phyloP scores from a whole-genome alignment of 2,113 vertebrate species.

The Benitochromis conjunctus region DNA sequence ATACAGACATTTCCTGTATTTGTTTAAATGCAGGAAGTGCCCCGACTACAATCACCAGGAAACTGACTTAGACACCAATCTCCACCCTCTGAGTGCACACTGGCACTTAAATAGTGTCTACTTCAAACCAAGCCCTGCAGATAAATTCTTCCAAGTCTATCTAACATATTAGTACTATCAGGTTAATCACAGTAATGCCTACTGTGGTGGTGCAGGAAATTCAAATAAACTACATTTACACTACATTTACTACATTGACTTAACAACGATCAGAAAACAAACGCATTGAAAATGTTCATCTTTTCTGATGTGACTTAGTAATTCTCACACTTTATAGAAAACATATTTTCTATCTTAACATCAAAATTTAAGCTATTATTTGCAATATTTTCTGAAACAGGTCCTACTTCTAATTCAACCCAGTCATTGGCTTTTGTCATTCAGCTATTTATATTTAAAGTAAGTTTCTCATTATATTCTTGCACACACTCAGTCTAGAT shows the following conservation, averaged over 20 bases:
- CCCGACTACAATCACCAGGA: slow-evolving; percentile 64
- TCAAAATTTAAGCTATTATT: not conserved
- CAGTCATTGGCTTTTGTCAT: not conserved
- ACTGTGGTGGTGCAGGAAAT: not conserved
- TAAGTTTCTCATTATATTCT: not conserved
- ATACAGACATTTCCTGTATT: slow-evolving; percentile 64
- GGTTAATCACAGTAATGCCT: not conserved
- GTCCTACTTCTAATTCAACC: not conserved
- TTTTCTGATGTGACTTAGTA: not conserved
- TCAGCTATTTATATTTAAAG: not conserved
- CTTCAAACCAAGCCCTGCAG: not conserved
- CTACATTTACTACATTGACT: not conserved
- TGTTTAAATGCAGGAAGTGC: slow-evolving; percentile 46
- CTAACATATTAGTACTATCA: not conserved
- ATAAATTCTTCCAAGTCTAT: not conserved
- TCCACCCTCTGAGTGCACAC: not conserved
- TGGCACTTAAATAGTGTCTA: not conserved
- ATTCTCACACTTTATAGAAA: not conserved
- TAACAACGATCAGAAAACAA: not conserved
- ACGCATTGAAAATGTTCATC: not conserved
- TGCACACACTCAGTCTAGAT: not conserved
- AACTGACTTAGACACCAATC: slow-evolving; percentile 3
- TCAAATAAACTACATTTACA: not conserved
- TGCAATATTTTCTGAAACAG: not conserved
- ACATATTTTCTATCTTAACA: not conserved